Evolutionary conservation across 2,888 invertebrate genomes (phyloP).

Genomic region (Cryptus viduatorius): DNA sequence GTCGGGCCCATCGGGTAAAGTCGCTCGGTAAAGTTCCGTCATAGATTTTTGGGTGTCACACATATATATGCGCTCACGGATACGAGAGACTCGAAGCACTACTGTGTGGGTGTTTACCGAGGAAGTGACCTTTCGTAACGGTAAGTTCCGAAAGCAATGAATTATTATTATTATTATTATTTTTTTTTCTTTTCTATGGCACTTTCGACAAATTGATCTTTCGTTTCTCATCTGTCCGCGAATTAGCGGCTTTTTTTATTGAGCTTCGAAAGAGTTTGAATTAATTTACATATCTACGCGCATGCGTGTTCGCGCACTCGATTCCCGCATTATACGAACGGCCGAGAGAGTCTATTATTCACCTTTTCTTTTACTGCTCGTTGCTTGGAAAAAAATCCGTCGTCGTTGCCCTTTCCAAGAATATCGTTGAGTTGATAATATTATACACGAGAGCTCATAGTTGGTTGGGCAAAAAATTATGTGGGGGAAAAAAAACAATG

Average conservation of each 20-base stretch:
- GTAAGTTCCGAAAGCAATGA: slow-evolving; percentile 52
- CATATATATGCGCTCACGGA: slow-evolving; percentile 1
- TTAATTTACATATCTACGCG: not conserved
- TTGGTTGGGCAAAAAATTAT: slow-evolving; percentile 29
- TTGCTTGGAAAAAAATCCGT: slow-evolving; percentile 25
- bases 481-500: slow-evolving; percentile 64
- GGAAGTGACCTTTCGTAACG: slow-evolving; percentile 66
- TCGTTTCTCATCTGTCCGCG: slow-evolving; percentile 51
- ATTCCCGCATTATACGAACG: not conserved
- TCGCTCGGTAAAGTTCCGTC: slow-evolving; percentile 53
- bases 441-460: not conserved
- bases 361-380: slow-evolving; percentile 42
- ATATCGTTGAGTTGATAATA: slow-evolving; percentile 33
- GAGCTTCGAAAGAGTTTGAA: not conserved
- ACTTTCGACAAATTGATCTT: slow-evolving; percentile 38
- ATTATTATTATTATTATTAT: slow-evolving; percentile 9
- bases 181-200: not conserved
- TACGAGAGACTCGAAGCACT: slow-evolving; percentile 23
- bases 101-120: slow-evolving; percentile 55
- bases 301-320: not conserved
- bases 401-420: slow-evolving; percentile 62
- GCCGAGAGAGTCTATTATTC: slow-evolving; percentile 54
- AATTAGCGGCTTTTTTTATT: slow-evolving; percentile 61
- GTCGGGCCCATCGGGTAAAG: slow-evolving; percentile 52
- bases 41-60: slow-evolving; percentile 58